Evolutionary conservation across 30 jellyfish, hydroid and myxozoan genomes (phyloP), one percentile per base, ranked within the genome.

Genomic region (Aurelia aurita): DNA sequence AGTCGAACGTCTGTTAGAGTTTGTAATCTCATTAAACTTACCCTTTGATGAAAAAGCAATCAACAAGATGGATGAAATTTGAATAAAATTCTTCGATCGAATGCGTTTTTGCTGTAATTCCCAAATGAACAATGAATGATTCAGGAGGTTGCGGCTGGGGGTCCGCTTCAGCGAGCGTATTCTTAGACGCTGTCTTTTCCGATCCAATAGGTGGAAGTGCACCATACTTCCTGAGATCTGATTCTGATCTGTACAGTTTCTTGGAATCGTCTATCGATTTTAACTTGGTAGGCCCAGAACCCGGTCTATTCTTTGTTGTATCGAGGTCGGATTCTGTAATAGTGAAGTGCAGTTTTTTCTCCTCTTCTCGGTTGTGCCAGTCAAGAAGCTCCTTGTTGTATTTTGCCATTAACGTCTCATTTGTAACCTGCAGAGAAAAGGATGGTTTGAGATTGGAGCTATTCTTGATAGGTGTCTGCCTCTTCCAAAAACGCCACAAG

Each of bases 341-440:
- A n/a, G 98, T 91, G 59, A 91, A 91, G 44, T 86, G 94, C 77
- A 61, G 88, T 43, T 85, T 85, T 80, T 69, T 91, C 61, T 91
- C 96, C 59, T 91, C 96, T 49, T 70, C 90, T 21, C 53, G 74
- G 22, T 46, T 62, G 73, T 74, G 84, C 96, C 96, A 86, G 10
- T 69, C 81, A 12, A 70, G 23, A 31, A 84, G 69, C 44, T 86
- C 89, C 73, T 79, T 71, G 68, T 84, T 87, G 84, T 77, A 91
- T 78, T 65, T 69, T 0, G 89, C 91, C 98, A 85, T 91, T 67
- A 72, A 74, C 4, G 98, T 84, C 61, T 91, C 96, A 64, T 91
- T 82, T 31, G 85, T 73, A 12, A 91, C 86, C 98, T 91, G 3
- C 3, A 35, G 47, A 20, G 21, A 45, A 11, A 59, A 18, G 3